Conservation (phyloP, 1,140 invertebrate species). For the Gryllus bimaculatus region DNA sequence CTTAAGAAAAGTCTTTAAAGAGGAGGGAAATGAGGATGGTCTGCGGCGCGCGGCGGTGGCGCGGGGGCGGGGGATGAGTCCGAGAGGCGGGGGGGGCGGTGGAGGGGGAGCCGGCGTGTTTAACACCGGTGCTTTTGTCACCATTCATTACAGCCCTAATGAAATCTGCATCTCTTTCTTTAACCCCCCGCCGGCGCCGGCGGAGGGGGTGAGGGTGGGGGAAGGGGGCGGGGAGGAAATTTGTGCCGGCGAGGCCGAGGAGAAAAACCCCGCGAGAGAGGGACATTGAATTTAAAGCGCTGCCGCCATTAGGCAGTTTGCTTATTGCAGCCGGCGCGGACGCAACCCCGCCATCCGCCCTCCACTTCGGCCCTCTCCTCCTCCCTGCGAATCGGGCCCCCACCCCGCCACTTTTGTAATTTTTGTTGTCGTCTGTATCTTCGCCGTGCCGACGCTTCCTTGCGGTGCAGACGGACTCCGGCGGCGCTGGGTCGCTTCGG, state of each 20-base stretch:
- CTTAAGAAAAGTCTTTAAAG: constrained; percentile 15
- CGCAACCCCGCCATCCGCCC: neutral
- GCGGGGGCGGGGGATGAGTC: neutral
- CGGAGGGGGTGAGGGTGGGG: neutral
- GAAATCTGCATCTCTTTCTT: constrained; percentile 18
- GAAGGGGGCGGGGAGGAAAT: neutral
- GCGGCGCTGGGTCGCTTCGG: too few species aligned
- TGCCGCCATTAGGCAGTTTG: neutral
- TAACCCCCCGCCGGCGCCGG: neutral
- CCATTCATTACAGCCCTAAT: constrained; percentile 21
- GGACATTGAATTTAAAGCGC: constrained; percentile 11
- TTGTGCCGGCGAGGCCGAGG: neutral
- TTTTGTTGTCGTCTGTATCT: too few species aligned
- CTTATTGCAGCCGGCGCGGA: neutral
- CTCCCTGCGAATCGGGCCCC: too few species aligned
- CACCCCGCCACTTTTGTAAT: too few species aligned
- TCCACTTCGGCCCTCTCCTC: neutral
- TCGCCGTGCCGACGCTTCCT: too few species aligned
- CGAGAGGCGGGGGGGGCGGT: neutral
- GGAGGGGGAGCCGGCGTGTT: constrained; percentile 3
- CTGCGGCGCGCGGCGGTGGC: neutral
- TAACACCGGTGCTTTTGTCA: constrained; percentile 22
- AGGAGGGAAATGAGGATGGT: constrained; percentile 19
- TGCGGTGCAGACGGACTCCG: too few species aligned
- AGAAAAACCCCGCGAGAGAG: neutral